phyloP scores from a whole-genome alignment of 2,888 invertebrate genomes.

The Diaperis boleti region DNA sequence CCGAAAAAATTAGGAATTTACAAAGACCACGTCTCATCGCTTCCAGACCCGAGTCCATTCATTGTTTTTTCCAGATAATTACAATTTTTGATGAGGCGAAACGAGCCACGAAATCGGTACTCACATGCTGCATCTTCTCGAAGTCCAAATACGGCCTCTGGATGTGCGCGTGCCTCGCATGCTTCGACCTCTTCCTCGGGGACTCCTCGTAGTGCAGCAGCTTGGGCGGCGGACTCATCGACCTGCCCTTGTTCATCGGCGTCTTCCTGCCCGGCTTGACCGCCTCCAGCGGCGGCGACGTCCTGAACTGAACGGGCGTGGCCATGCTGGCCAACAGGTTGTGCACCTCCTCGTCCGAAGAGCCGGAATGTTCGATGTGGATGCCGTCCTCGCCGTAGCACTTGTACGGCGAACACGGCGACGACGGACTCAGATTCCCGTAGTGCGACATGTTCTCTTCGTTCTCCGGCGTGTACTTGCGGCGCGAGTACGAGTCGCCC shows the following conservation, averaged over 20 bases:
- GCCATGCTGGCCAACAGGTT: constrained; percentile 75
- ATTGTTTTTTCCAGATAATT: no score
- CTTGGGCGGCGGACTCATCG: constrained; percentile 67
- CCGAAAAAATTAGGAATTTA: no score
- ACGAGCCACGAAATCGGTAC: constrained; percentile 46
- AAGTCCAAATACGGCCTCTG: constrained; percentile 93
- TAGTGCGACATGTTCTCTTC: constrained; percentile 68
- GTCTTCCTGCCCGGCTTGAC: constrained; percentile 76
- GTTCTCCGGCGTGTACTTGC: constrained; percentile 63
- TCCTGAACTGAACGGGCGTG: constrained; percentile 90
- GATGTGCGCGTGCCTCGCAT: constrained; percentile 73
- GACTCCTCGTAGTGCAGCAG: constrained; percentile 72
- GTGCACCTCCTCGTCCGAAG: constrained; percentile 76
- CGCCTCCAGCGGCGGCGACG: constrained; percentile 91
- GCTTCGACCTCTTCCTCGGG: constrained; percentile 73
- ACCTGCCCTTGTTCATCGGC: constrained; percentile 64
- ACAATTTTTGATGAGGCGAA: no score
- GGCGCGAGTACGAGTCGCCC: constrained; percentile 63
- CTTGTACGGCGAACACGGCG: constrained; percentile 62
- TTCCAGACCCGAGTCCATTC: no score
- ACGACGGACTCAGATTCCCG: constrained; percentile 69
- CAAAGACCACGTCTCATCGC: no score
- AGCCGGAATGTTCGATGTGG: constrained; percentile 65
- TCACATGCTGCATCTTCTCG: constrained; percentile 97
- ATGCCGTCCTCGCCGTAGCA: constrained; percentile 59